phyloP scores from a whole-genome alignment of 2,797 vertebrate genomes.

The Heliangelus exortis region DNA sequence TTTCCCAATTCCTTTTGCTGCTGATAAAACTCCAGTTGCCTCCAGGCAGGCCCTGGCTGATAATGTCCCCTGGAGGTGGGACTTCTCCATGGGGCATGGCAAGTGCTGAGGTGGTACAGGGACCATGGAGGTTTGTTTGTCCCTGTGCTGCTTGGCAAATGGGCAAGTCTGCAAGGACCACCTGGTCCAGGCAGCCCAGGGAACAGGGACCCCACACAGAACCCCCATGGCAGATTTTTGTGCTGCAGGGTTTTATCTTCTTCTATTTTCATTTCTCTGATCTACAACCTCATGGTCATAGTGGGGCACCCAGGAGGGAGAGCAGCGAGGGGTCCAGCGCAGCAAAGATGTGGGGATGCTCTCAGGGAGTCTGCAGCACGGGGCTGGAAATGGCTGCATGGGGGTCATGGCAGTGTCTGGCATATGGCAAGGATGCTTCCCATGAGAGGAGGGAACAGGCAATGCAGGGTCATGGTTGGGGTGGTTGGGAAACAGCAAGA shows the following conservation, averaged over 20 bases:
- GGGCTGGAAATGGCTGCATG: neutral
- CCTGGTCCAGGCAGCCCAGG: neutral
- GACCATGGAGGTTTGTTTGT: accelerated
- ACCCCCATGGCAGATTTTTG: neutral
- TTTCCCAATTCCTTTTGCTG: neutral
- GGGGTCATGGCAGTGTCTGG: neutral
- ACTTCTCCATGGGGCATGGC: accelerated
- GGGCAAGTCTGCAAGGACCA: neutral
- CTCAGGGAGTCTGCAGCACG: neutral
- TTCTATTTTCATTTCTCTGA: neutral
- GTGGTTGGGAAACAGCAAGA: neutral
- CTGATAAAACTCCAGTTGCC: neutral
- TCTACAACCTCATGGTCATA: neutral
- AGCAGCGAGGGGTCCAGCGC: neutral
- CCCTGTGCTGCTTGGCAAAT: neutral
- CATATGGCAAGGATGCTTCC: neutral
- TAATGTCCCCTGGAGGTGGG: neutral
- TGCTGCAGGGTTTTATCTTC: neutral
- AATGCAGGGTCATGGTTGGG: neutral
- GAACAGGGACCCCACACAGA: neutral
- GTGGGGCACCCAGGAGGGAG: neutral
- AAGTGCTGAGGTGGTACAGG: accelerated
- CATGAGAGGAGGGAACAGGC: neutral
- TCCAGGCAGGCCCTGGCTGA: neutral
- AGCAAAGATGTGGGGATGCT: neutral